These are phyloP conservation scores for Jordanella pulchra DNA, from an alignment of 2,797 vertebrate species.

Conservation along the genomic window DNA sequence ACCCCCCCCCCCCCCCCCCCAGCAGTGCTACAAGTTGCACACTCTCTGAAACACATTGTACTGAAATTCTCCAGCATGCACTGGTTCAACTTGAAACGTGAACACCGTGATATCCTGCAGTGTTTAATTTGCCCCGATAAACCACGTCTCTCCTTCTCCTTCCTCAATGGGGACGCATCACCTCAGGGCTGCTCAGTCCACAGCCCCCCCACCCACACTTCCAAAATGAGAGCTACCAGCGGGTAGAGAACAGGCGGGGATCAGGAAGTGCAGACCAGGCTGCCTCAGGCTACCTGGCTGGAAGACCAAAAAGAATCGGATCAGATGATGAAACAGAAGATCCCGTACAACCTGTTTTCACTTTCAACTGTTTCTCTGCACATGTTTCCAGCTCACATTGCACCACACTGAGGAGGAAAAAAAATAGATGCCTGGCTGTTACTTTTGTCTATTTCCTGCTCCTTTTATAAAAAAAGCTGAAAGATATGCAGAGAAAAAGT, in stretches of 20 bases:
- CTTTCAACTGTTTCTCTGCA: constrained; percentile 60
- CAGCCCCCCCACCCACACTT: neutral
- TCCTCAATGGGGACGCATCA: neutral
- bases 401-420: constrained; percentile 7
- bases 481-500: neutral
- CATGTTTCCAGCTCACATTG: constrained; percentile 52
- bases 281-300: constrained; percentile 19
- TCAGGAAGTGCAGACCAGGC: constrained; percentile 62
- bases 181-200: neutral
- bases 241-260: constrained; percentile 24
- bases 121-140: too few species aligned
- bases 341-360: constrained; percentile 80
- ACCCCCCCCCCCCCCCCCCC: neutral
- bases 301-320: constrained; percentile 33
- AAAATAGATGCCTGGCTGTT: neutral
- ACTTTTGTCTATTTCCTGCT: neutral
- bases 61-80: constrained; percentile 8
- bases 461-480: neutral
- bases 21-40: constrained; percentile 30
- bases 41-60: constrained; percentile 29
- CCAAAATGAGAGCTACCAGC: neutral
- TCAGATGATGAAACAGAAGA: constrained; percentile 54
- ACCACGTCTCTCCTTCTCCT: too few species aligned
- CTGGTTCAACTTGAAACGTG: constrained; percentile 12
- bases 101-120: neutral